phyloP scores from a whole-genome alignment of 2,888 invertebrate genomes.

The Cantharis rustica region DNA sequence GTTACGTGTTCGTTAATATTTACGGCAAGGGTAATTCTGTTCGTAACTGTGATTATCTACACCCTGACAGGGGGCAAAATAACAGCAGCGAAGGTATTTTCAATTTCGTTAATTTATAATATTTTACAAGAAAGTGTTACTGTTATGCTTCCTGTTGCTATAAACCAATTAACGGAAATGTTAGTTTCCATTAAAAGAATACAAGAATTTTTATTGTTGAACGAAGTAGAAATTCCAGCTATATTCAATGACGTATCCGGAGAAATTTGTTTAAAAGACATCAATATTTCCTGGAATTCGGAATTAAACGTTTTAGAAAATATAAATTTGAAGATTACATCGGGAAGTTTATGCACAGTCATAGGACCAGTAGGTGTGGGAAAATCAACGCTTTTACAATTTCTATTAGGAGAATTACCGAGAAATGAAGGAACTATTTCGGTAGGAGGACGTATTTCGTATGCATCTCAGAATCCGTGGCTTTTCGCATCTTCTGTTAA shows the following conservation, averaged over 20 bases:
- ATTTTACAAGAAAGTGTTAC: conserved; percentile 60
- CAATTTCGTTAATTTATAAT: conserved; percentile 59
- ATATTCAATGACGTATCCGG: conserved; percentile 26
- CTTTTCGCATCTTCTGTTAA: conserved; percentile 63
- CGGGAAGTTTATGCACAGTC: conserved; percentile 46
- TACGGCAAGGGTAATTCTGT: conserved; percentile 79
- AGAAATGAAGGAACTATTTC: conserved; percentile 57
- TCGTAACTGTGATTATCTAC: conserved; percentile 75
- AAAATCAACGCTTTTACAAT: too few species aligned
- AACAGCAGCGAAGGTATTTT: conserved; percentile 54
- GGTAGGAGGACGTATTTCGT: conserved; percentile 62
- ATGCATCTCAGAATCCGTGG: conserved; percentile 73
- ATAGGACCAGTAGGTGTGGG: too few species aligned
- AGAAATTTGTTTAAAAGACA: conserved; percentile 37
- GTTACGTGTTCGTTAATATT: conserved; percentile 77
- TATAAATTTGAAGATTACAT: conserved; percentile 55
- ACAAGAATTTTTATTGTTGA: conserved; percentile 61
- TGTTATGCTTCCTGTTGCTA: conserved; percentile 60
- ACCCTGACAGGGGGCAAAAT: conserved; percentile 69
- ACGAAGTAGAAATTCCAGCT: conserved; percentile 57
- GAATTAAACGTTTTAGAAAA: conserved; percentile 42
- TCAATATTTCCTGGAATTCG: conserved; percentile 44
- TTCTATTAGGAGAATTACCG: conserved; percentile 59
- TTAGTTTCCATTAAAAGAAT: conserved; percentile 61
- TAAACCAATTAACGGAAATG: conserved; percentile 63